phyloP scores from a whole-genome alignment of 2,888 invertebrate species.

The Alloplasta piceator region DNA sequence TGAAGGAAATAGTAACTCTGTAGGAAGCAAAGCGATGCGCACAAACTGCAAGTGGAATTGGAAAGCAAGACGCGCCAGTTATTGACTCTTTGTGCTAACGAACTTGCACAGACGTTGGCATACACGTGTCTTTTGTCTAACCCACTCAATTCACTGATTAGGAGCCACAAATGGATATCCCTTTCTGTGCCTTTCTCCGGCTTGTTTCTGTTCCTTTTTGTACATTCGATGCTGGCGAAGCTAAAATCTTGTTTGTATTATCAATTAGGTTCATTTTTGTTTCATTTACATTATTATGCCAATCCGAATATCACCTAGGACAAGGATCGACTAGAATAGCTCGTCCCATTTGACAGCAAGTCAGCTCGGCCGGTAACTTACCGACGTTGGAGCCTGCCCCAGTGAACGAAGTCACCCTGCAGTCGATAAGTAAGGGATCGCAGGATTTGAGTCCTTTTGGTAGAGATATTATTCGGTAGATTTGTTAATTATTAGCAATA shows the following conservation, averaged over 20 bases:
- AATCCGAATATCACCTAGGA: too few species aligned
- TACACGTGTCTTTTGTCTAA: conserved; percentile 12
- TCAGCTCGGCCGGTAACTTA: too few species aligned
- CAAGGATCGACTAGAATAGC: too few species aligned
- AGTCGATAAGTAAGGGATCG: too few species aligned
- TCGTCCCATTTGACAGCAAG: too few species aligned
- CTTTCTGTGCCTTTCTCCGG: neutral
- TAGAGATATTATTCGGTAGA: too few species aligned
- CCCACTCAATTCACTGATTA: neutral
- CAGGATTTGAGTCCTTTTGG: too few species aligned
- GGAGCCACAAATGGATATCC: conserved; percentile 6
- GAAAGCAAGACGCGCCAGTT: too few species aligned
- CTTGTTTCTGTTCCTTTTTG: conserved; percentile 27
- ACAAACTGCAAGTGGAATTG: conserved; percentile 27
- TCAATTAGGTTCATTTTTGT: neutral
- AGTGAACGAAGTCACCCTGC: too few species aligned
- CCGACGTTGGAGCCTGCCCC: too few species aligned
- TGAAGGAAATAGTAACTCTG: conserved; percentile 77
- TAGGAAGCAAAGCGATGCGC: conserved; percentile 72
- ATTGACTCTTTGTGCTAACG: neutral
- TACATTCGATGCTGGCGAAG: neutral
- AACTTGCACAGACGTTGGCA: conserved; percentile 1
- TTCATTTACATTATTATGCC: neutral
- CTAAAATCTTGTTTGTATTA: neutral
- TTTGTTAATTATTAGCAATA: too few species aligned